Base-by-base conservation (phyloP, 1,140 invertebrate species). In the Drosophila pseudoobscura region DNA sequence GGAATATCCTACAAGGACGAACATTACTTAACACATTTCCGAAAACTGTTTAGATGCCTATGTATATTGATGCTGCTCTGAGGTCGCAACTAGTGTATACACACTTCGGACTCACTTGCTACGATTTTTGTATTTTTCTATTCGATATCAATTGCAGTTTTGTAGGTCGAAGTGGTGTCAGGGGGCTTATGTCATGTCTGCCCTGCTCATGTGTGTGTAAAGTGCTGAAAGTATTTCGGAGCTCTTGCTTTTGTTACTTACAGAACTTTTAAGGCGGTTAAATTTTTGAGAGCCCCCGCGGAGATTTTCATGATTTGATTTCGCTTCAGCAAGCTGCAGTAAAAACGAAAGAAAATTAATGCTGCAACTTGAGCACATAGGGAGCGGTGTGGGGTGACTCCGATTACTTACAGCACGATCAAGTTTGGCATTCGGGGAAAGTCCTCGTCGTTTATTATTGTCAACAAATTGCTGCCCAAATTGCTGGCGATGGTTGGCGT, bases 291-390 rank as follows among this genome's bases (percentile, higher is more conserved):
- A 24, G 94, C 95, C 44, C 94, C 92, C 59, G 93, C 93, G 66
- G 94, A 93, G 78, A 96, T 94, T 70, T 91, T 91, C 65, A 92
- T 92, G 69, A 96, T 93, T 92, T 93, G 94, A 92, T 95, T 95
- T 78, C 94, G 92, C 91, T 95, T 94, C 72, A 95, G 92, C 76
- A 95, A 93, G 83, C 95, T 95, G 92, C 29, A 39, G 11, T 39
- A 39, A 82, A 77, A 62, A 35, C 17, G 22, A 72, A 65, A 15
- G 49, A 58, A 63, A 65, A 59, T 66, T 58, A 45, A 59, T 57
- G 61, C 65, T 59, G 22, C 41, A 63, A 51, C 22, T 58, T 50
- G 51, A 44, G 41, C 35, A 63, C 41, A 26, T 49, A n/a, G 41
- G 50, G 57, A 46, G 43, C 8, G 20, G n/a, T 22, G 17, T 8